These are phyloP conservation scores for Amblyjoppa fuscipennis DNA, from an alignment of 2,888 invertebrate species.

Conservation along the genomic window DNA sequence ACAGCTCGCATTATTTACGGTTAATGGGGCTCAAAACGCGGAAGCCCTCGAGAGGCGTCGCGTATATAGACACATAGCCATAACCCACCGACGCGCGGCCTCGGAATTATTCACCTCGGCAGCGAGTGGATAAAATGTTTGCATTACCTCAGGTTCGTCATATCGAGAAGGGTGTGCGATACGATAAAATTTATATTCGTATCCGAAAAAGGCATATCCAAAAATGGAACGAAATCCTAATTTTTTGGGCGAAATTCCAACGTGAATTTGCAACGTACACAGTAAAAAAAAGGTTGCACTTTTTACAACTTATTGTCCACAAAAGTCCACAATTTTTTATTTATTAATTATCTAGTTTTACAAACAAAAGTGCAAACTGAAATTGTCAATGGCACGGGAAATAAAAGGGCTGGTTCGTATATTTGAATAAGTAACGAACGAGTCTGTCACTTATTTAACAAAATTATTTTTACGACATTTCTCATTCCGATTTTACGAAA, in stretches of 20 bases:
- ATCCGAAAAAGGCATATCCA: not conserved
- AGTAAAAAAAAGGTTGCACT: too few species aligned
- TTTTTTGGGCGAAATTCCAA: not conserved
- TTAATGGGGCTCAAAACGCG: constrained; percentile 81
- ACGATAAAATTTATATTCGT: not conserved
- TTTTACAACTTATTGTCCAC: too few species aligned
- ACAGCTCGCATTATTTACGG: constrained; percentile 81
- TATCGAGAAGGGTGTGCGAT: not conserved
- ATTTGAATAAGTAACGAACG: too few species aligned
- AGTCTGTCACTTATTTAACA: too few species aligned
- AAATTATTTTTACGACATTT: too few species aligned
- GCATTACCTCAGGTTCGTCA: not conserved
- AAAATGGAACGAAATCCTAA: not conserved
- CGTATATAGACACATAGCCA: not conserved
- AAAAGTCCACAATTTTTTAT: too few species aligned
- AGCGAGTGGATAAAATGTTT: constrained; percentile 17
- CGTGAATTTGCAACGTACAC: not conserved
- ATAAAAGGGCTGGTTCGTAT: too few species aligned
- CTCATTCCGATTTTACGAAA: too few species aligned
- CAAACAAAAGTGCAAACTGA: too few species aligned
- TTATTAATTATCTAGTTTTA: too few species aligned
- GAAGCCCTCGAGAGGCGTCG: constrained; percentile 74
- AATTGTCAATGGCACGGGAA: too few species aligned
- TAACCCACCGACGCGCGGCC: constrained; percentile 6
- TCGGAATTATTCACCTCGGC: constrained; percentile 28